Base-by-base conservation (phyloP, 2,888 invertebrate species). In the Xylota sylvarum region DNA sequence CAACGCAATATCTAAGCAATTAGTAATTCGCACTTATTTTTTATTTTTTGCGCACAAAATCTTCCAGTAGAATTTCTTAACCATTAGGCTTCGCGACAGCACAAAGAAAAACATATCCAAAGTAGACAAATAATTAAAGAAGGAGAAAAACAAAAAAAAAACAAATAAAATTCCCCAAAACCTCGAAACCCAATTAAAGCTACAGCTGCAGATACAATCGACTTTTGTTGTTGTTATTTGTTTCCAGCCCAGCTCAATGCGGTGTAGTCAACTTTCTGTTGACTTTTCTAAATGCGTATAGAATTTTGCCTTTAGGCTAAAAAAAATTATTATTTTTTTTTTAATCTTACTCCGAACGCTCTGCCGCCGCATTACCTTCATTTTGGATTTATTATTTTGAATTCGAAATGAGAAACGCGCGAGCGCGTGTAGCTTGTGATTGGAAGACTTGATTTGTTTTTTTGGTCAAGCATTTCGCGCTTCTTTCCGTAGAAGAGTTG, bases 231-330 rank as follows among this genome's bases (percentile, higher is more conserved):
- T 58, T 27, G 27, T 64, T 73, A 32, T 50, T 50, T 35, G 23
- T 56, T 40, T 62, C 60, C 55, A 70, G 35, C 55, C 40, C 19
- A 48, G 32, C 23, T 9, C 50, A 7, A 14, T 17, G 12, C 52
- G 19, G 5, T 60, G n/a, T 40, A 65, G 55, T 46, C 65, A 65
- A 67, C 52, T 72, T 77, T 70, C 48, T 76, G 82, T 83, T 83
- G 77, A 83, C 77, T 83, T 64, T 77, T 83, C 77, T 81, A 52
- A 65, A 67, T 70, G 81, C 81, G 81, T 64, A 43, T 43, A 81
- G 67, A 60, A 74, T 56, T 56, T 50, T 17, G 62, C 52, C 69
- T 69, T 67, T 35, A 17, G 70, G 56, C 62, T 19, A 55, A 32
- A 10, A 64, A 40, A 32, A 40, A 52, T 10, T 17, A 46, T 17